A percentile compares a stretch with the other conserved stretches of the same genome.
phyloP scores from a whole-genome alignment of 2,888 invertebrate species.

The Drosophila demipolita region DNA sequence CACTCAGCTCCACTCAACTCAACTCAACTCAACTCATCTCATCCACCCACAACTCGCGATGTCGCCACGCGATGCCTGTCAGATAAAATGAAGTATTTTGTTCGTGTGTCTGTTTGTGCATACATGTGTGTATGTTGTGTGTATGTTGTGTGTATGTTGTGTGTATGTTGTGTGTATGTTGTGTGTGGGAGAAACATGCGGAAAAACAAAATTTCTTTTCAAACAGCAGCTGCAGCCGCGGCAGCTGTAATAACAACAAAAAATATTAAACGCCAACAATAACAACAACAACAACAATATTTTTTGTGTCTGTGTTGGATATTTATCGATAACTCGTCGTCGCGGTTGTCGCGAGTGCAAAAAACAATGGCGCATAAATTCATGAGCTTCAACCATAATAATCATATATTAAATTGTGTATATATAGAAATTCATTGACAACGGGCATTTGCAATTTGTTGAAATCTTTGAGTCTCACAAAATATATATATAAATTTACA shows the following conservation, averaged over 20 bases:
- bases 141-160: slow-evolving; percentile 9
- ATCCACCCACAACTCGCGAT: slow-evolving; percentile 40
- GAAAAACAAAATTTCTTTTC: slow-evolving; percentile 65
- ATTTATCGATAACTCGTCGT: slow-evolving; percentile 75
- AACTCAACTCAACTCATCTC: slow-evolving; percentile 29
- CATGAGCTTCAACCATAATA: slow-evolving; percentile 60
- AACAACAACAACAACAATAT: slow-evolving; percentile 67
- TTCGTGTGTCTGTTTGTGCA: slow-evolving; percentile 21
- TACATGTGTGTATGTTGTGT: not conserved
- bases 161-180: slow-evolving; percentile 1
- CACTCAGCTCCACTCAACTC: slow-evolving; percentile 48
- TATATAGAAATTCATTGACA: not conserved
- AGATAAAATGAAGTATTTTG: slow-evolving; percentile 78
- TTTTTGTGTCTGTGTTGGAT: slow-evolving; percentile 61
- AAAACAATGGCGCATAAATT: slow-evolving; percentile 67
- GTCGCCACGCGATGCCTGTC: slow-evolving; percentile 56
- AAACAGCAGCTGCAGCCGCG: slow-evolving; percentile 44
- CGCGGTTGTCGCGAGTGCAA: slow-evolving; percentile 31
- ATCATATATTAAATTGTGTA: slow-evolving; percentile 70
- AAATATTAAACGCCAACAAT: slow-evolving; percentile 9
- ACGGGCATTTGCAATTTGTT: not conserved
- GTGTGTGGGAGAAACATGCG: slow-evolving; percentile 54
- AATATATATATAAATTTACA: not conserved
- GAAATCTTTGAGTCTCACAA: not conserved
- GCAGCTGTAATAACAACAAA: slow-evolving; percentile 36